Percentiles rank a stretch among this genome's conserved stretches.
These are phyloP conservation scores for Melanostigma gelatinosum DNA, from an alignment of 2,113 vertebrate genomes.

Conservation along the genomic window DNA sequence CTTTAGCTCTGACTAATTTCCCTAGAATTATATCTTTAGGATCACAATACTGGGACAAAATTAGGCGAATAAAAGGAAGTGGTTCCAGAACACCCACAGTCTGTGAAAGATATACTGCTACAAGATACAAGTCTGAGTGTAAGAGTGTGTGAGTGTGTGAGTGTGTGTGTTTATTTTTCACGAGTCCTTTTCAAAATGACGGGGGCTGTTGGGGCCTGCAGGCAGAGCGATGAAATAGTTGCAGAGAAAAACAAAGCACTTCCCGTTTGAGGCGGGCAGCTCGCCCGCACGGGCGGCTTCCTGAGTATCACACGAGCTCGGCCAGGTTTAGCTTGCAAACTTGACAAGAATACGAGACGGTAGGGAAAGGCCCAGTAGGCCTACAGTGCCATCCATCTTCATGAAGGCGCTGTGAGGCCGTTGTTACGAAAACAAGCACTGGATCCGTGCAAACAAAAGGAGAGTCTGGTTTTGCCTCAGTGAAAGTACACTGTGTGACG, in stretches of 20 bases:
- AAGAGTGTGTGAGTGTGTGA: constrained; percentile 10
- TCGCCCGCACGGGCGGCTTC: constrained; percentile 47
- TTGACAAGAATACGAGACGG: constrained; percentile 3
- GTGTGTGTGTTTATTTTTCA: constrained; percentile 32
- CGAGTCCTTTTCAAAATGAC: neutral
- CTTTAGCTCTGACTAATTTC: neutral
- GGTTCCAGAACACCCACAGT: neutral
- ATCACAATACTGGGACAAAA: neutral
- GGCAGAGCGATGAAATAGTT: constrained; percentile 61
- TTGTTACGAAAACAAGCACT: constrained; percentile 12
- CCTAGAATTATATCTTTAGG: neutral
- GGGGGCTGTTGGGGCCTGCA: constrained; percentile 19
- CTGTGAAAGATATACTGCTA: neutral
- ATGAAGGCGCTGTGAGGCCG: neutral
- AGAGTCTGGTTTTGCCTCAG: neutral
- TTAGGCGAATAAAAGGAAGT: neutral
- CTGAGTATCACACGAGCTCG: constrained; percentile 40
- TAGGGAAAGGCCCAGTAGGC: neutral
- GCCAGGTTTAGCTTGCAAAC: constrained; percentile 11
- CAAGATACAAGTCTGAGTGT: constrained; percentile 18
- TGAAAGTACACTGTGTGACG: neutral
- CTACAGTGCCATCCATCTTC: constrained; percentile 25
- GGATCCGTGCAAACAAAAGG: neutral
- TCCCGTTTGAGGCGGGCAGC: constrained; percentile 59
- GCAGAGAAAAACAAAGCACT: constrained; percentile 52